phyloP scores from a whole-genome alignment of 2,888 invertebrate genomes.

The Pegoplata infirma region DNA sequence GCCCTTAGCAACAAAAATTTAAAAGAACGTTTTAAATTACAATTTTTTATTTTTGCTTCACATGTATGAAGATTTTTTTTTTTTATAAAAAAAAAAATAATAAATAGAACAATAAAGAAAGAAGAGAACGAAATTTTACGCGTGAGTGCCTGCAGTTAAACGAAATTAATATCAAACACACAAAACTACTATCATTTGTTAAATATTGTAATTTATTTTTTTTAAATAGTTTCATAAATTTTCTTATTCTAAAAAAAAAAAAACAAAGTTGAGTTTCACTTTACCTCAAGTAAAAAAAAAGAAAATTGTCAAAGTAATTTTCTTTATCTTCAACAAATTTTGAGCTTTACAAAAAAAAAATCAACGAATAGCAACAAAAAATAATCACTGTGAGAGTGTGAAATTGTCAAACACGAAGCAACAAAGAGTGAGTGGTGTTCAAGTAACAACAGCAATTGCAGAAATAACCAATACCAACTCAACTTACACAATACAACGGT shows the following conservation, averaged over 20 bases:
- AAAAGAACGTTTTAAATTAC: conserved; percentile 30
- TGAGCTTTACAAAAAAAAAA: no score
- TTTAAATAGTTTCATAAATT: no score
- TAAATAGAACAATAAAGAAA: conserved; percentile 16
- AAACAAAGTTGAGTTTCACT: neutral
- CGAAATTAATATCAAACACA: neutral
- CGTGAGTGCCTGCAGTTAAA: conserved; percentile 46
- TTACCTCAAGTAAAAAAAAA: no score
- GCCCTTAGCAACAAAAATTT: conserved; percentile 48
- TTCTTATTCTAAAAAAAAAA: neutral
- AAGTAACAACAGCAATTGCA: neutral
- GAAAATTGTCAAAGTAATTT: conserved; percentile 28
- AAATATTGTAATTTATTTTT: conserved; percentile 5
- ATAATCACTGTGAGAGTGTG: conserved; percentile 1
- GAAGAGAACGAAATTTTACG: conserved; percentile 30
- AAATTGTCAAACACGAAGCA: conserved; percentile 5
- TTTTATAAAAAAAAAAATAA: neutral
- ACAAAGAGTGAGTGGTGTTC: no score
- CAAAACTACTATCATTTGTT: conserved; percentile 41
- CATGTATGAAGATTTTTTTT: neutral
- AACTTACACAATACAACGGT: neutral
- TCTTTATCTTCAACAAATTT: conserved; percentile 1
- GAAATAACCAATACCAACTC: neutral
- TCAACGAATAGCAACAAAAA: neutral
- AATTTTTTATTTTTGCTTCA: neutral